A percentile compares a stretch with the other conserved stretches of the same genome.
Evolutionary conservation across 2,888 invertebrate species (phyloP).

Genomic region (Seira musarum): DNA sequence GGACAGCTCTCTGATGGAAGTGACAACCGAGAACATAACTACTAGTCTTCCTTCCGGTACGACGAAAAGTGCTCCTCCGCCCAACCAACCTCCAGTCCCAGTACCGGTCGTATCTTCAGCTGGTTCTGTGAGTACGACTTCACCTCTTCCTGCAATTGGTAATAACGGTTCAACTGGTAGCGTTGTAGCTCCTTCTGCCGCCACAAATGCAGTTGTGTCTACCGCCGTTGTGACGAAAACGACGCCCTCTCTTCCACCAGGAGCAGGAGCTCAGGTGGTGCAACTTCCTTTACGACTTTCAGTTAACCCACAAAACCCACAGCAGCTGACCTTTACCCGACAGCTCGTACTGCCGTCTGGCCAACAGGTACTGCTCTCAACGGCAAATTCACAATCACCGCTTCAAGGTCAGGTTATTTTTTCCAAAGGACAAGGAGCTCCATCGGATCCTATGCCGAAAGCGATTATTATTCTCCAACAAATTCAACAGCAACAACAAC

Average conservation of each 20-base stretch:
- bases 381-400: constrained; percentile 57
- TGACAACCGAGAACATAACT: constrained; percentile 6
- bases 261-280: constrained; percentile 52
- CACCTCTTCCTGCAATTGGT: constrained; percentile 20
- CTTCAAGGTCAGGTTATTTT: constrained; percentile 68
- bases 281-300: constrained; percentile 59
- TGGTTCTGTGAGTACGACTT: constrained; percentile 25
- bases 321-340: constrained; percentile 66
- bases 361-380: constrained; percentile 68
- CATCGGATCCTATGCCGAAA: constrained; percentile 66
- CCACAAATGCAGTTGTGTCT: constrained; percentile 31
- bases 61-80: neutral
- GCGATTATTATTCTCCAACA: constrained; percentile 68
- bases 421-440: constrained; percentile 61
- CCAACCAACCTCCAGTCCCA: neutral
- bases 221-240: neutral
- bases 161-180: constrained; percentile 13
- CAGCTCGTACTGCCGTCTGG: constrained; percentile 68
- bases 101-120: constrained; percentile 32
- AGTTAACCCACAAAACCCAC: constrained; percentile 63
- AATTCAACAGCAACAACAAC: constrained; percentile 53
- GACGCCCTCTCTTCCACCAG: constrained; percentile 42
- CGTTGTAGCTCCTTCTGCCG: constrained; percentile 9
- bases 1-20: constrained; percentile 36
- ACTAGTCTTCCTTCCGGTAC: constrained; percentile 22